Base-by-base conservation (phyloP, 2,888 invertebrate species). In the Cotesia congregata region DNA sequence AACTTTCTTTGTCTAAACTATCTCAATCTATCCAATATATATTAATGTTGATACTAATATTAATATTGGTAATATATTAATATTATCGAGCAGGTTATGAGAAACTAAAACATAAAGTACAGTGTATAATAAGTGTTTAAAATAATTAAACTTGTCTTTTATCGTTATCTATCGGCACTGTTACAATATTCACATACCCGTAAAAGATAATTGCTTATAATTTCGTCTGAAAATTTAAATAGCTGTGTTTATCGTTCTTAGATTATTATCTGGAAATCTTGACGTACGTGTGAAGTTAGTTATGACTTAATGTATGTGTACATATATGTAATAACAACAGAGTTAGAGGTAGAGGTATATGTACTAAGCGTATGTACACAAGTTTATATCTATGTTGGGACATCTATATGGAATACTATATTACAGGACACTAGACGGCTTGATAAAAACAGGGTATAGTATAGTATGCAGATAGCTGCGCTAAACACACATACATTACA, bases 341-440 rank as follows among this genome's bases (percentile, higher is more conserved):
- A 50, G 12, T 50, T 30, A 30, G 30, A 30, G 2, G 30, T 30
- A 30, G 30, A 30, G 30, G 30, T 30, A 30, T 30, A 30, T 30
- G 30, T 30, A 20, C 62, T 62, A 6, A 62, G 20, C 17, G 65
- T 30, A 30, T 20, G 38, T 30, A 65, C 30, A 65, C 30, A 65
- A 30, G 65, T 65, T 17, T 62, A 20, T 62, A 62, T 62, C 15
- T 62, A 20, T 7, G 20, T 62, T 30, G 65, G 30, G 65, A 38
- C 65, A 65, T 65, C 65, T 65, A 30, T 65, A 30, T 12, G 38
- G 65, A 65, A 62, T 15, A 65, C 65, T 65, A 30, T 65, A 65
- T 30, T 30, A 65, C 20, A 65, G 50, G 50, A 50, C 50, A 50
- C 50, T 50, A 50, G 50, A 50, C 12, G 50, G 1, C 50, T 50